Conservation (phyloP, 2,888 invertebrate species). For the Pyrrhosoma nymphula region DNA sequence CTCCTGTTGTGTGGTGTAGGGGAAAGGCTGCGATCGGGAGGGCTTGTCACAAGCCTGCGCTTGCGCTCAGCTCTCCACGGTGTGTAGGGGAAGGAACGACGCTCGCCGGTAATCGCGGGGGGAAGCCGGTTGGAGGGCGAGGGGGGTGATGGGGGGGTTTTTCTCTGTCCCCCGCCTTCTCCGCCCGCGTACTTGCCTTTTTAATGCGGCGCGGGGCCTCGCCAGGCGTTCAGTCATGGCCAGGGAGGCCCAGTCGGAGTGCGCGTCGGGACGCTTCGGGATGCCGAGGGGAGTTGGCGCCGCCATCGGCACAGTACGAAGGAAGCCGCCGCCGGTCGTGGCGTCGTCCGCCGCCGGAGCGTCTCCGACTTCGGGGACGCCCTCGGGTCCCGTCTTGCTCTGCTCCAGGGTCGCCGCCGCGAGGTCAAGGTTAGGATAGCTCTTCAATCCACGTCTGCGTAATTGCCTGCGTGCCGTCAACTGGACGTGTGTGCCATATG, state of each 20-base stretch:
- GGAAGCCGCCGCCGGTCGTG: neutral
- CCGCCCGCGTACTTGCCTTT: neutral
- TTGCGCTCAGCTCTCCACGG: neutral
- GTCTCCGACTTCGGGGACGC: neutral
- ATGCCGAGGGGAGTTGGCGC: neutral
- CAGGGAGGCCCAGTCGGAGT: slow-evolving; percentile 12
- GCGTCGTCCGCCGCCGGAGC: neutral
- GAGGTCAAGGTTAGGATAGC: slow-evolving; percentile 64
- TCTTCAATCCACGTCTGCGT: neutral
- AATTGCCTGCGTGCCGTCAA: no score
- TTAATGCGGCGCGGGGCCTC: neutral
- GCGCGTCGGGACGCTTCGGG: slow-evolving; percentile 44
- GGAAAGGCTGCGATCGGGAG: neutral
- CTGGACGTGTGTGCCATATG: no score
- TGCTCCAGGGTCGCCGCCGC: slow-evolving; percentile 43
- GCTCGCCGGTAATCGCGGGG: neutral
- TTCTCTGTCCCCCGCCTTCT: neutral
- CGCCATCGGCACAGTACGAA: slow-evolving; percentile 35
- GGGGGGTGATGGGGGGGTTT: no score
- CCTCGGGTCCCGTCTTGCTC: slow-evolving; percentile 1
- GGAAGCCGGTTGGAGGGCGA: neutral
- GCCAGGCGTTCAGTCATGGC: slow-evolving; percentile 30
- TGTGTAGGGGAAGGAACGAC: neutral
- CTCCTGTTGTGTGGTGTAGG: neutral
- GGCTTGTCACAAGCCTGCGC: neutral